Evolutionary conservation across 2,888 invertebrate species (phyloP).

Genomic region (Stenodera caucasica): DNA sequence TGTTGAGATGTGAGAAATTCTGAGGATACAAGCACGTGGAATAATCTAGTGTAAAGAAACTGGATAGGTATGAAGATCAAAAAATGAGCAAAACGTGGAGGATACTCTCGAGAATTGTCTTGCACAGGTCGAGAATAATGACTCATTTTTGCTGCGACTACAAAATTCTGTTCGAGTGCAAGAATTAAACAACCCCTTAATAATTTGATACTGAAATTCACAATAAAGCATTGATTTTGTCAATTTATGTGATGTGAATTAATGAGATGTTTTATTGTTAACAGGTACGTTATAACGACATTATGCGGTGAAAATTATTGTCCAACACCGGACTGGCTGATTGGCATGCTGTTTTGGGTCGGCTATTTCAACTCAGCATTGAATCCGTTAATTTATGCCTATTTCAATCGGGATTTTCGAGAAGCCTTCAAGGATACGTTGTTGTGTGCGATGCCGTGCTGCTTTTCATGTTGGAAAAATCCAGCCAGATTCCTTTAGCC

Average conservation of each 20-base stretch:
- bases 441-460: constrained; percentile 83
- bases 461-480: constrained; percentile 74
- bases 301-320: constrained; percentile 73
- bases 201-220: too few relatives aligned
- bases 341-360: constrained; percentile 83
- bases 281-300: constrained; percentile 83
- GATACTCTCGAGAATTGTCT: too few relatives aligned
- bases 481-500: constrained; percentile 59
- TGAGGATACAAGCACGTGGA: too few relatives aligned
- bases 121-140: too few relatives aligned
- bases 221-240: too few relatives aligned
- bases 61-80: too few relatives aligned
- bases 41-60: too few relatives aligned
- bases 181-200: too few relatives aligned
- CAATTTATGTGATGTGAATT: neutral
- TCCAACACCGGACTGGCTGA: constrained; percentile 68
- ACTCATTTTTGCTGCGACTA: too few relatives aligned
- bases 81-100: too few relatives aligned
- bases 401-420: constrained; percentile 95
- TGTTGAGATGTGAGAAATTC: too few relatives aligned
- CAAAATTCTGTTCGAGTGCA: too few relatives aligned
- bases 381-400: constrained; percentile 94
- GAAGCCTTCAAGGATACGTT: constrained; percentile 93
- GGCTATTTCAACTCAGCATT: constrained; percentile 96
- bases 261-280: constrained; percentile 29